phyloP scores from a whole-genome alignment of 2,797 vertebrate genomes.

The Hydrolagus colliei region DNA sequence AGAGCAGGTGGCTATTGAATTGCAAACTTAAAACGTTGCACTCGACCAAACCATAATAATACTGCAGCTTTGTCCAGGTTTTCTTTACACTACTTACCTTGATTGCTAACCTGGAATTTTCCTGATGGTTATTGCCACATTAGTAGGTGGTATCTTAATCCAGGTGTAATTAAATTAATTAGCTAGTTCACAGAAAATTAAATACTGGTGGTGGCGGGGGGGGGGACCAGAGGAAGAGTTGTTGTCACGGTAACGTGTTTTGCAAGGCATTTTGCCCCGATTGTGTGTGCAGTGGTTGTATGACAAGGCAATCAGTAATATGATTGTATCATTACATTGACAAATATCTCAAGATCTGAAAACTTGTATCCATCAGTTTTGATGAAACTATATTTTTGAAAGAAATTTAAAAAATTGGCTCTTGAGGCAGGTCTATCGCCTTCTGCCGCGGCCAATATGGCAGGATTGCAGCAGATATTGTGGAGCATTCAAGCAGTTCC shows the following conservation, averaged over 20 bases:
- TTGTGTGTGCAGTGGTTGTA: background rate
- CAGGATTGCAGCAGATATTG: background rate
- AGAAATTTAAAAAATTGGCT: background rate
- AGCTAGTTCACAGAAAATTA: slow-evolving; percentile 22
- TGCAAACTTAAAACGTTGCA: background rate
- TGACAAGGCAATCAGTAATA: background rate
- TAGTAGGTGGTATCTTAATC: slow-evolving; percentile 19
- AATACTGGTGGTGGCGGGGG: background rate
- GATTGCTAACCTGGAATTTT: background rate
- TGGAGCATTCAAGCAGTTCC: too few relatives aligned
- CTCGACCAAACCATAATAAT: background rate
- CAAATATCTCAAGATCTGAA: too few relatives aligned
- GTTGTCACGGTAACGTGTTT: slow-evolving; percentile 14
- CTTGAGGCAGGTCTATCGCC: background rate
- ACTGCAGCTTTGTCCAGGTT: background rate
- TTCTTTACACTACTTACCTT: background rate
- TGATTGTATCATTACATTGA: background rate
- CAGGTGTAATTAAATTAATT: slow-evolving; percentile 28
- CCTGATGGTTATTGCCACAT: slow-evolving; percentile 4
- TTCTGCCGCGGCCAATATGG: background rate
- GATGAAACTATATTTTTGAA: slow-evolving; percentile 12
- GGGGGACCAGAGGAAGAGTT: background rate
- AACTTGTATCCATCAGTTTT: too few relatives aligned
- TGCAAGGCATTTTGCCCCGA: background rate
- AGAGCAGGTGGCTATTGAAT: background rate